Evolutionary conservation across 1,140 invertebrate genomes (phyloP), one percentile per base, ranked within the genome.

Genomic region (Drosophila azteca): DNA sequence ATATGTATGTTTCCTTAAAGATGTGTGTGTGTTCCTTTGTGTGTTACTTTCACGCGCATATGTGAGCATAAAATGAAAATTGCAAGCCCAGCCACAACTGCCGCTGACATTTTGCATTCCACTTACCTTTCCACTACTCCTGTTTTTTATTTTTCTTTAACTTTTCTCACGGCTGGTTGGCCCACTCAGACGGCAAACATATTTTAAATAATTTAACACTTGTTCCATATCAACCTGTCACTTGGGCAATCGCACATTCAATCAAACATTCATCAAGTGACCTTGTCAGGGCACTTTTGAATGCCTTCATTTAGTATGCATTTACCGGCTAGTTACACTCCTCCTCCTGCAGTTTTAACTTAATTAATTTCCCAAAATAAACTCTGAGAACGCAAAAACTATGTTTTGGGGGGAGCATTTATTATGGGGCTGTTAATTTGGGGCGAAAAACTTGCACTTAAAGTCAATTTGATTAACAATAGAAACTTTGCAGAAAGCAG

Each of bases 391-490:
- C 3, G 17, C 0, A 48, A 24, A 57, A 46, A 39, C 4, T 39
- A 13, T 46, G 31, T 41, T 49, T 49, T 15, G 52, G n/a, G 39
- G 39, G 41, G 29, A 17, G 53, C 52, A 73, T 79, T 81, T 53
- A 60, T 66, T 83, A 74, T 63, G 74, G 26, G 61, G 74, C 78
- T 75, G 69, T 78, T 82, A 74, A 83, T 82, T 82, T 83, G 74
- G 57, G 49, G 41, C 46, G 65, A 78, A 82, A 50, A 65, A 83
- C 70, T 79, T 79, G 31, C 49, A 59, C 65, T 75, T 49, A 49
- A 65, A 83, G 79, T 75, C 61, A 69, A 78, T 81, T 82, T 83
- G 64, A 78, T 83, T 70, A 83, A 82, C 79, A 83, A 82, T 83
- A 31, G 26, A 79, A 83, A 83, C 15, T 82, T 82, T 69, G 45